phyloP scores from a whole-genome alignment of 2,113 vertebrate genomes.

The Apus apus region DNA sequence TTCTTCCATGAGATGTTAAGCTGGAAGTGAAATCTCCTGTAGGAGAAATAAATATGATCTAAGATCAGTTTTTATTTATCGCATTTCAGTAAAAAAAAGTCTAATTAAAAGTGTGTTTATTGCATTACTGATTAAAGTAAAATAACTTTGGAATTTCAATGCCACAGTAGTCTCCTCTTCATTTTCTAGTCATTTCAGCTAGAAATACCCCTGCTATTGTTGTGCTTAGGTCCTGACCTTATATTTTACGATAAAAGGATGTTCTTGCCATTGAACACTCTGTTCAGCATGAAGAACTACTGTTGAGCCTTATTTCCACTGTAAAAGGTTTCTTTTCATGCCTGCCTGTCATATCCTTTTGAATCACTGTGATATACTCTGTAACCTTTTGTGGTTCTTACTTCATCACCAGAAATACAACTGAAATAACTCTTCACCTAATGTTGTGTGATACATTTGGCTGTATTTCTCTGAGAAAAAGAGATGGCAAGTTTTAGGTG shows the following conservation, averaged over 20 bases:
- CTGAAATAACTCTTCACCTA: not conserved
- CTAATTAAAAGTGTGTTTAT: not conserved
- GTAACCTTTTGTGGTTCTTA: not conserved
- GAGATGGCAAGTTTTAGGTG: not conserved
- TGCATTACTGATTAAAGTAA: not conserved
- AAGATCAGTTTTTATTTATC: not conserved
- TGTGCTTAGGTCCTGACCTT: not conserved
- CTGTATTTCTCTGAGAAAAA: not conserved
- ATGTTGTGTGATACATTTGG: not conserved
- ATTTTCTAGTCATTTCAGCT: not conserved
- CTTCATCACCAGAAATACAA: not conserved
- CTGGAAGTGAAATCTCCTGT: not conserved
- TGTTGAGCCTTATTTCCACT: not conserved
- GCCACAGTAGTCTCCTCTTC: not conserved
- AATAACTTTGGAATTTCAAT: not conserved
- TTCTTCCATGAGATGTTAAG: conserved; percentile 17
- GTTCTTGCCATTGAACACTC: not conserved
- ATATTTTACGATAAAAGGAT: not conserved
- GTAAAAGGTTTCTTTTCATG: not conserved
- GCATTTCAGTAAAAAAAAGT: not conserved
- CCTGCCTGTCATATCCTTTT: not conserved
- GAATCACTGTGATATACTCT: not conserved
- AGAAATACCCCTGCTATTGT: not conserved
- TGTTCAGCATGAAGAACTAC: not conserved
- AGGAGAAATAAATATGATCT: not conserved